A percentile compares a stretch with the other conserved stretches of the same genome.
Conservation (phyloP, 2,797 vertebrate genomes). For the Scyliorhinus canicula region DNA sequence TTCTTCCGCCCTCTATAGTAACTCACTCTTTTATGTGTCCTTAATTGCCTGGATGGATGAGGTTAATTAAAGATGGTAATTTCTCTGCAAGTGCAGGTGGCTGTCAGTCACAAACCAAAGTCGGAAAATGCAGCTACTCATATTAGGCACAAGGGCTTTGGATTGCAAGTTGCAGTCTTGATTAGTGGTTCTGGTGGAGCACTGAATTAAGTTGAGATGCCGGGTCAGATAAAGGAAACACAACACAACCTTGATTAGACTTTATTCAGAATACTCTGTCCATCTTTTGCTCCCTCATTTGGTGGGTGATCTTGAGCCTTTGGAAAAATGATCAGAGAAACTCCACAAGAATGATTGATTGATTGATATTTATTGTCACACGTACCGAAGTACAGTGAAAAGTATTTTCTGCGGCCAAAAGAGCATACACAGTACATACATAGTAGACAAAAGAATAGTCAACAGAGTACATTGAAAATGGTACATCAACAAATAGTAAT, state of each 20-base stretch:
- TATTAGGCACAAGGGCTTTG: neutral
- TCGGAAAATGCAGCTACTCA: neutral
- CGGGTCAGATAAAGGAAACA: neutral
- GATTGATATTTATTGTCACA: no score
- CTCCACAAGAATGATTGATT: neutral
- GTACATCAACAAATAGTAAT: no score
- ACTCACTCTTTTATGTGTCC: neutral
- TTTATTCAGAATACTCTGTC: neutral
- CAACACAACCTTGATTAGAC: neutral
- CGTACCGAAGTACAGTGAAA: no score
- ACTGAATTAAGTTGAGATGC: neutral
- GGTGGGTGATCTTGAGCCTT: neutral
- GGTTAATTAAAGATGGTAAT: neutral
- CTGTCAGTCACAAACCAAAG: neutral
- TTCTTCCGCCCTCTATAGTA: neutral
- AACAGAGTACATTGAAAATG: no score
- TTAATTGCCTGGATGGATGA: neutral
- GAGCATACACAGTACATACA: no score
- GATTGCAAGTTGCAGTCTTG: neutral
- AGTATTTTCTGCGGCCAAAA: no score
- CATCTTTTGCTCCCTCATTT: neutral
- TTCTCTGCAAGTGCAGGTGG: neutral
- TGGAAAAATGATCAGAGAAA: neutral
- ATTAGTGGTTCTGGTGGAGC: neutral
- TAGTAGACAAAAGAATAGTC: no score